Evolutionary conservation across 2,113 vertebrate species (phyloP).

Genomic region (Scolopax mira): DNA sequence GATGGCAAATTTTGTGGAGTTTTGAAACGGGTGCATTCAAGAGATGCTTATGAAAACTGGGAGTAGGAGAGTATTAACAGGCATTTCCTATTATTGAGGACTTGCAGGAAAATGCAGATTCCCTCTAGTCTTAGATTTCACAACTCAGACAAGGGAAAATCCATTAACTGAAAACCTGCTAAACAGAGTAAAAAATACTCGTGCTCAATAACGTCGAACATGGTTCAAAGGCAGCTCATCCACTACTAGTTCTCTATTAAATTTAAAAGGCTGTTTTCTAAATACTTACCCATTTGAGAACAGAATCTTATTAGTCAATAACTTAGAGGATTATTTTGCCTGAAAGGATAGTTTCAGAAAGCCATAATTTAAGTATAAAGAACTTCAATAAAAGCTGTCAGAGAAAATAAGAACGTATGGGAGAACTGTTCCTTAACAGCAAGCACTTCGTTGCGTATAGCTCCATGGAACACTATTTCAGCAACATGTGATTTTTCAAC

Average conservation of each 20-base stretch:
- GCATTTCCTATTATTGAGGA: neutral
- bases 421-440: slow-evolving; percentile 1
- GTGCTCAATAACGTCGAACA: neutral
- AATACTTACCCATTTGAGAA: slow-evolving; percentile 30
- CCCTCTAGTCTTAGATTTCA: neutral
- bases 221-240: slow-evolving; percentile 16
- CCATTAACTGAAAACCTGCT: neutral
- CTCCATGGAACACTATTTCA: neutral
- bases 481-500: neutral
- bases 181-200: neutral
- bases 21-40: neutral
- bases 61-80: neutral
- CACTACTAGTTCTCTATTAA: slow-evolving; percentile 6
- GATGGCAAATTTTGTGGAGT: neutral
- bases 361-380: slow-evolving; percentile 24
- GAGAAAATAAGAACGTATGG: slow-evolving; percentile 32
- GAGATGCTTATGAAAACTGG: neutral
- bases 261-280: slow-evolving; percentile 48
- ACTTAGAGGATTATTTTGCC: slow-evolving; percentile 30
- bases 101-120: neutral
- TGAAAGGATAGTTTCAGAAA: slow-evolving; percentile 40
- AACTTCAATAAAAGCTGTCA: slow-evolving; percentile 52
- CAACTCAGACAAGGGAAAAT: neutral
- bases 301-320: slow-evolving; percentile 34
- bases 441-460: neutral